Conservation (phyloP, 2,888 invertebrate species). For the Lymantria dispar region DNA sequence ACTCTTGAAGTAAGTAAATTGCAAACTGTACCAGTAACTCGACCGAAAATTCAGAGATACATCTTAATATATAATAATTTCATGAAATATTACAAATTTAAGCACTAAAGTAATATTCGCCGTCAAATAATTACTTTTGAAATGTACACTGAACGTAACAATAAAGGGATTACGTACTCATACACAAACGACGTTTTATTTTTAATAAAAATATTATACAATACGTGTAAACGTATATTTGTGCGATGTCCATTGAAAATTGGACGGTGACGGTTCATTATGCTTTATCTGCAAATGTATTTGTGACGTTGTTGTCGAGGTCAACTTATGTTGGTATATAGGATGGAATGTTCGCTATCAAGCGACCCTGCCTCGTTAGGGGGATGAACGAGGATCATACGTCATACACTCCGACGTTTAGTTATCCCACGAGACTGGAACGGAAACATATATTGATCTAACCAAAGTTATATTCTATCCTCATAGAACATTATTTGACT, state of each 20-base stretch:
- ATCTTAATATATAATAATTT: too few relatives aligned
- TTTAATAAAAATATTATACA: conserved; percentile 44
- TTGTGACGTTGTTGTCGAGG: conserved; percentile 7
- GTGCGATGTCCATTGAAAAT: conserved; percentile 28
- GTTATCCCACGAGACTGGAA: conserved; percentile 35
- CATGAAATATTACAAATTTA: too few relatives aligned
- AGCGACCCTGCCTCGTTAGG: conserved; percentile 40
- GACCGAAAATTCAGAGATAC: too few relatives aligned
- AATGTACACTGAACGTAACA: conserved; percentile 42
- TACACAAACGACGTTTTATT: conserved; percentile 42
- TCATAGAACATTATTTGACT: too few relatives aligned
- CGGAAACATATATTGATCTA: conserved; percentile 35
- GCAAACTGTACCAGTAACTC: too few relatives aligned
- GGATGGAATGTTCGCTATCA: conserved; percentile 36
- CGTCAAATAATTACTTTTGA: too few relatives aligned
- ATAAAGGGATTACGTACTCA: conserved; percentile 40
- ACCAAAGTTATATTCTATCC: conserved; percentile 1
- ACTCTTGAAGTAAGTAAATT: too few relatives aligned
- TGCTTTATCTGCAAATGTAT: conserved; percentile 8
- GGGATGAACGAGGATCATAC: conserved; percentile 39
- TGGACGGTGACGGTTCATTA: conserved; percentile 35
- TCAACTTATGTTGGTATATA: conserved; percentile 37
- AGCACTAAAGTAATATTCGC: too few relatives aligned
- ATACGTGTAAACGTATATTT: conserved; percentile 47
- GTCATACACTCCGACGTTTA: conserved; percentile 45